Evolutionary conservation across 2,888 invertebrate genomes (phyloP).

Genomic region (Ecliptopera silaceata): DNA sequence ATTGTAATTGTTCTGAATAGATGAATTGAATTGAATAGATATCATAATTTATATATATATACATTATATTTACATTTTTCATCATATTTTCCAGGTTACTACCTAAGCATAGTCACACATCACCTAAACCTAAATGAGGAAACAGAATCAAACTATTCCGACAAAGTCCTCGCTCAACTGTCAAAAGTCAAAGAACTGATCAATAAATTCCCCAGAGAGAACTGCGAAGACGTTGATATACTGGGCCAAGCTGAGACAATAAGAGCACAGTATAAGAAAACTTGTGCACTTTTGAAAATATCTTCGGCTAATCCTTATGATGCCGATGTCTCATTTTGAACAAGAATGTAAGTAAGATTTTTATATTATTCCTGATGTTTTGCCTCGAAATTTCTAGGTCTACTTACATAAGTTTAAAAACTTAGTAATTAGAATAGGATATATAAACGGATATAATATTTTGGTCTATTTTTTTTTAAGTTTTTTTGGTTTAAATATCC

Average conservation of each 20-base stretch:
- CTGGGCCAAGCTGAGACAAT: constrained; percentile 84
- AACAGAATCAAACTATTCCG: constrained; percentile 60
- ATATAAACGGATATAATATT: too few species aligned
- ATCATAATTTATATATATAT: too few species aligned
- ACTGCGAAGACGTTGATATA: constrained; percentile 86
- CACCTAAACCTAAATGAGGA: constrained; percentile 62
- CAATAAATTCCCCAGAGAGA: constrained; percentile 85
- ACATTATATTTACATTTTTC: not conserved
- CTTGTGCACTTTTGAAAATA: constrained; percentile 87
- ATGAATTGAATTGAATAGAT: too few species aligned
- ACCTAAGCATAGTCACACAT: constrained; percentile 83
- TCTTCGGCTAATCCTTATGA: constrained; percentile 80
- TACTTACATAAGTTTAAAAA: too few species aligned
- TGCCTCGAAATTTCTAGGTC: too few species aligned
- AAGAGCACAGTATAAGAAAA: constrained; percentile 86
- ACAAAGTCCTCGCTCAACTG: constrained; percentile 82
- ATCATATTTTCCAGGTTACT: constrained; percentile 81
- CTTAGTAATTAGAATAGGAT: too few species aligned
- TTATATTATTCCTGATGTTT: not conserved
- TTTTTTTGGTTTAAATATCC: too few species aligned
- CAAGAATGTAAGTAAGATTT: constrained; percentile 36
- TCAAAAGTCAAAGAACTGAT: constrained; percentile 83
- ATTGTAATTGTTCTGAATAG: too few species aligned
- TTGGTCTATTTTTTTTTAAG: too few species aligned
- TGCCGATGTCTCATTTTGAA: constrained; percentile 84